phyloP scores from a whole-genome alignment of 2,888 invertebrate species.

The Acanthococcus lagerstroemiae region DNA sequence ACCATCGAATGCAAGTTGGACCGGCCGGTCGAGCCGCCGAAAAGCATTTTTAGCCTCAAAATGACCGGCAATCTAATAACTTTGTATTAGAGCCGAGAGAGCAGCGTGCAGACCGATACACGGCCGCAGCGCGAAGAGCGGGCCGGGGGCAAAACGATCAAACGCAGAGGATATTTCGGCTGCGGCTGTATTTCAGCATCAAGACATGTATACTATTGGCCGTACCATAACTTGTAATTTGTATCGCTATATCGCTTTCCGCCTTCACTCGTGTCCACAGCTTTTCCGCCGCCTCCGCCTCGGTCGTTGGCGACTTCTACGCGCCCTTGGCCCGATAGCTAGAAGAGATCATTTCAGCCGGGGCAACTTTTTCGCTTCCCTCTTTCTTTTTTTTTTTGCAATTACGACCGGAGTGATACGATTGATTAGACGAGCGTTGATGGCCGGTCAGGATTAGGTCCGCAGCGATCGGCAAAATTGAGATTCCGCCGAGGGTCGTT shows the following conservation, averaged over 20 bases:
- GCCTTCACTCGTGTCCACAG: too few species aligned
- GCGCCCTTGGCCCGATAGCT: too few species aligned
- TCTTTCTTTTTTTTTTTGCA: neutral
- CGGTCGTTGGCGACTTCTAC: too few species aligned
- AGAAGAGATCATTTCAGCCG: too few species aligned
- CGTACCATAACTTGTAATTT: conserved; percentile 30
- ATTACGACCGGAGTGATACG: too few species aligned
- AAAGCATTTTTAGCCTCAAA: conserved; percentile 24
- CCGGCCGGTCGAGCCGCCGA: neutral
- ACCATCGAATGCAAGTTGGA: conserved; percentile 5
- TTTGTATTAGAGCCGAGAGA: conserved; percentile 25
- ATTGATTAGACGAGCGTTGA: too few species aligned
- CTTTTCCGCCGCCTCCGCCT: neutral
- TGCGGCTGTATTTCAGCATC: conserved; percentile 21
- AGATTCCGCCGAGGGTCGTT: too few species aligned
- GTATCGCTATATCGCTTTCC: conserved; percentile 6
- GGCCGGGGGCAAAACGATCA: conserved; percentile 25
- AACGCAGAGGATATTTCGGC: conserved; percentile 15
- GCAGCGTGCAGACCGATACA: neutral
- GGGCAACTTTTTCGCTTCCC: too few species aligned
- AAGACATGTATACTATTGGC: conserved; percentile 26
- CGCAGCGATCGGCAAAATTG: too few species aligned
- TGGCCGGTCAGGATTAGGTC: too few species aligned
- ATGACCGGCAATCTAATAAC: conserved; percentile 29
- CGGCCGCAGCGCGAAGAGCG: neutral